Evolutionary conservation across 30 jellyfish, hydroid and myxozoan species (phyloP).

Genomic region (Calvadosia cruxmelitensis): DNA sequence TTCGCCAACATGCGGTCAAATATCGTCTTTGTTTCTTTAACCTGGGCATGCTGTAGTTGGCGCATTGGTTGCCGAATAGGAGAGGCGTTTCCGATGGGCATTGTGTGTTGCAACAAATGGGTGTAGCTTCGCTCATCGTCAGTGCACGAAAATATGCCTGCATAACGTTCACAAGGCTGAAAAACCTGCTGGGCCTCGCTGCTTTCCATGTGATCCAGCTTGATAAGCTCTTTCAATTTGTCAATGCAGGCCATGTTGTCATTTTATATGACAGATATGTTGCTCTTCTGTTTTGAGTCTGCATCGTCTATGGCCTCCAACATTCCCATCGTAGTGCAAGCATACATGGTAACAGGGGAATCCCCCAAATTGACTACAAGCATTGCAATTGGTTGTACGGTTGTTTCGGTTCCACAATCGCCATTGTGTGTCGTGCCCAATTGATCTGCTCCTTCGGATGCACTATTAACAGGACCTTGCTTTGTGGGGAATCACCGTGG

Average conservation of each 20-base stretch:
- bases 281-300: not conserved
- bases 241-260: not conserved
- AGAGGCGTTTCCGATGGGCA: constrained; percentile 26
- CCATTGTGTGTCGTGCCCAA: not conserved
- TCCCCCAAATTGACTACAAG: not conserved
- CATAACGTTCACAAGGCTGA: not conserved
- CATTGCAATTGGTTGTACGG: not conserved
- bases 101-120: constrained; percentile 19
- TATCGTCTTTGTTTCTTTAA: constrained; percentile 12
- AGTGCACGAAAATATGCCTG: not conserved
- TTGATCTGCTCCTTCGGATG: not conserved
- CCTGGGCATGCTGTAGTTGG: constrained; percentile 22
- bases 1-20: constrained; percentile 22
- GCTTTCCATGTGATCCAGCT: not conserved
- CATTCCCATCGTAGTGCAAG: not conserved
- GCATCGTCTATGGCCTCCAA: not conserved
- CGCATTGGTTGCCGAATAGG: constrained; percentile 32
- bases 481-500: not conserved
- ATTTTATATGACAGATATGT: not conserved
- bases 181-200: not conserved
- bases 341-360: not conserved
- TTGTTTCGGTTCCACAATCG: not conserved
- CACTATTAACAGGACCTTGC: not conserved
- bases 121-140: not conserved
- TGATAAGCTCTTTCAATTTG: not conserved